These are phyloP conservation scores for Meteorus sp. DNA, from an alignment of 1,140 invertebrate genomes.

Conservation along the genomic window DNA sequence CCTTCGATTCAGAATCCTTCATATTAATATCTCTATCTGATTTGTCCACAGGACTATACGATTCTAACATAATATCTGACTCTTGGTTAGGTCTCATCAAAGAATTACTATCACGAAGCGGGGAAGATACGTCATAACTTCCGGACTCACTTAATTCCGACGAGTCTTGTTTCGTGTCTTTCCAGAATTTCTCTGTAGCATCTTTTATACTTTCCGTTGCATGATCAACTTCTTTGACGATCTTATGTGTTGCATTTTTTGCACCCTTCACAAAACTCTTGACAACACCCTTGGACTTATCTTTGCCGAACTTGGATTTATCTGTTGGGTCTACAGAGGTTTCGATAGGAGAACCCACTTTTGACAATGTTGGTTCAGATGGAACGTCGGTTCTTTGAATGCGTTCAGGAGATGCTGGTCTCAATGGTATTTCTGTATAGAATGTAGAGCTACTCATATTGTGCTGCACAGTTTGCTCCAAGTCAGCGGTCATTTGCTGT, in stretches of 20 bases:
- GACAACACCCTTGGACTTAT: conserved; percentile 38
- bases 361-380: conserved; percentile 13
- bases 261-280: conserved; percentile 42
- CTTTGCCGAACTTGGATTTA: conserved; percentile 26
- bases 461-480: neutral
- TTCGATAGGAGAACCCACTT: conserved; percentile 25
- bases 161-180: conserved; percentile 52
- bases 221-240: conserved; percentile 49
- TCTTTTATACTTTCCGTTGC: conserved; percentile 44
- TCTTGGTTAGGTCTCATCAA: conserved; percentile 18
- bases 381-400: conserved; percentile 25
- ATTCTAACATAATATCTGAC: conserved; percentile 36
- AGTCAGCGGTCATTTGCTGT: neutral
- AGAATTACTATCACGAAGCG: conserved; percentile 19
- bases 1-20: conserved; percentile 23
- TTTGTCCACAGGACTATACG: conserved; percentile 31
- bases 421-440: neutral
- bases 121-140: conserved; percentile 40
- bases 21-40: conserved; percentile 23
- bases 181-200: conserved; percentile 44
- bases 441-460: neutral
- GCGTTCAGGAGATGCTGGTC: neutral
- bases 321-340: conserved; percentile 28
- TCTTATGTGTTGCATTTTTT: conserved; percentile 54
- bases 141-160: conserved; percentile 34